Base-by-base conservation (phyloP, 2,113 vertebrate genomes). In the Xyrauchen texanus region DNA sequence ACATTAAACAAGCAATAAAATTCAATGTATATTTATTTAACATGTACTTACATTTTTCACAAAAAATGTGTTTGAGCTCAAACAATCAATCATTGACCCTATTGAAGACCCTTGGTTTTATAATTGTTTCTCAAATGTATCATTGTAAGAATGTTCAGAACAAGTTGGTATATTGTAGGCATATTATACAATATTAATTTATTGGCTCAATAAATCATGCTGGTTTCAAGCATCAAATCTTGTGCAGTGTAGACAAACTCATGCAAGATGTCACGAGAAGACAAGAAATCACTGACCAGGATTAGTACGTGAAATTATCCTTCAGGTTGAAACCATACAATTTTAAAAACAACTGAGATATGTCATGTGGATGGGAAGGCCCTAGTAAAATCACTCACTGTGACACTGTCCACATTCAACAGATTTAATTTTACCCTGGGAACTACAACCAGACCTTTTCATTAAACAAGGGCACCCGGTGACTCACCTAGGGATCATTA, bases 241-340 rank as follows among this genome's bases (percentile, higher is more conserved):
- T 42, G 58, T 7, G 21, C 21, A 34, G 21, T 34, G 21, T 34
- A 34, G 21, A 34, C 1, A 1, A 3, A 3, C 21, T 34, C 21
- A 34, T 34, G 21, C 21, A 1, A 34, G 21, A 34, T 34, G 21
- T 34, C 21, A 34, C 3, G 21, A 34, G 21, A 34, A 34, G 21
- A 34, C 21, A 34, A 34, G 21, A 34, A 34, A 81, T 69, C 64
- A 69, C 58, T 69, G 64, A 75, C 44, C 82, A 65, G 79, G 78
- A 81, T 75, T 84, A 77, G 70, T 72, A 52, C 62, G 79, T 78
- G 79, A 84, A 78, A 75, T 78, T 16, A 84, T 73, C 82, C 63
- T 77, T 73, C 74, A 53, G 70, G 45, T 69, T 34, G 64, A 75
- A 75, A 81, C 51, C 77, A 75, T 65, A 44, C 9, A 57, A 74